Conservation (phyloP, 1,140 invertebrate genomes). For the Lasioglossum baleicum region DNA sequence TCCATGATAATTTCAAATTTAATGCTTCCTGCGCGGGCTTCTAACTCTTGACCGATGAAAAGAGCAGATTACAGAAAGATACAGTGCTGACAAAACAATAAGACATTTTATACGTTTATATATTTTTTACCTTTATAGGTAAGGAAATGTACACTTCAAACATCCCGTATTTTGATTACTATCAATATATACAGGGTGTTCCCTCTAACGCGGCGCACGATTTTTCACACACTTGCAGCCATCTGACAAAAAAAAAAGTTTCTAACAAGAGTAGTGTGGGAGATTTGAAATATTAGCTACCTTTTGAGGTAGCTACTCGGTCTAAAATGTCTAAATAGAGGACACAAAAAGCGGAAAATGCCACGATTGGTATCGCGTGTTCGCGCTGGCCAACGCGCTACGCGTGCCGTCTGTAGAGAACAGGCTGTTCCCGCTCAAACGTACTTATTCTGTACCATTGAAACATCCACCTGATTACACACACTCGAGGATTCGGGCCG, state of each 20-base stretch:
- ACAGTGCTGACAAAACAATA: too few relatives aligned
- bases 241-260: too few relatives aligned
- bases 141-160: too few relatives aligned
- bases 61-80: background rate
- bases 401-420: conserved; percentile 9
- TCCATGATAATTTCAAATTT: background rate
- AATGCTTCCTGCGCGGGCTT: background rate
- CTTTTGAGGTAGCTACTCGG: too few relatives aligned
- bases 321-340: background rate
- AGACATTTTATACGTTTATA: too few relatives aligned
- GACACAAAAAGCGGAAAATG: background rate
- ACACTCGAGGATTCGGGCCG: conserved; percentile 14
- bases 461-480: conserved; percentile 21
- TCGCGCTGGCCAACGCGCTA: background rate
- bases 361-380: background rate
- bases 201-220: too few relatives aligned
- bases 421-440: background rate
- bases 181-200: too few relatives aligned
- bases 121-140: too few relatives aligned
- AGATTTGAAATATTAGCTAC: too few relatives aligned
- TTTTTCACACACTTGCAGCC: too few relatives aligned
- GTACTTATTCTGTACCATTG: conserved; percentile 13
- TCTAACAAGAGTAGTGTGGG: too few relatives aligned
- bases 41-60: background rate
- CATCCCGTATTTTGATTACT: too few relatives aligned